Percentiles rank a stretch among this genome's conserved stretches.
These are phyloP conservation scores for Dunckerocampus dactyliophorus DNA, from an alignment of 2,113 vertebrate genomes.

Conservation along the genomic window DNA sequence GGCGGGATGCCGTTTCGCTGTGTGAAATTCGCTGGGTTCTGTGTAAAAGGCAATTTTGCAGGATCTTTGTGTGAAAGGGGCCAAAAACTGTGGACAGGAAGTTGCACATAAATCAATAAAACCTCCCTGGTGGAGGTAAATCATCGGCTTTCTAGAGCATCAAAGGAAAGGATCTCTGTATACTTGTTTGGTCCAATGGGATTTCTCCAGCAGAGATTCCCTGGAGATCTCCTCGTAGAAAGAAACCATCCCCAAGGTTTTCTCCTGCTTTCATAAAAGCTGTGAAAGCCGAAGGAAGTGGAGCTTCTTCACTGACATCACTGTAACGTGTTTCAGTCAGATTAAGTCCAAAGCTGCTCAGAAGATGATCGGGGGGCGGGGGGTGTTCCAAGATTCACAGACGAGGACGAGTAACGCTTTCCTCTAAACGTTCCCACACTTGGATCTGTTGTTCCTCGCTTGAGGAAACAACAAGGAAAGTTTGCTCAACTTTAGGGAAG, in stretches of 20 bases:
- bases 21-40: no score
- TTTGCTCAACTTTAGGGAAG: no score
- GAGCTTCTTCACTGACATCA: conserved; percentile 46
- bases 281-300: conserved; percentile 50
- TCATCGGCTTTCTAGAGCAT: not conserved
- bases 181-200: not conserved
- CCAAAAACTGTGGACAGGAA: not conserved
- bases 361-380: conserved; percentile 24
- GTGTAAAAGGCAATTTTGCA: no score
- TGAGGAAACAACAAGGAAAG: conserved; percentile 20
- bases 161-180: not conserved
- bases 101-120: not conserved
- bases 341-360: conserved; percentile 56
- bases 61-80: no score
- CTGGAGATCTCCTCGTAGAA: conserved; percentile 39
- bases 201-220: conserved; percentile 9
- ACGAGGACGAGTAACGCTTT: conserved; percentile 21
- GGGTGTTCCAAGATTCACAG: conserved; percentile 1
- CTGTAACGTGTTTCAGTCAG: conserved; percentile 45
- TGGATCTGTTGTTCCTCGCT: conserved; percentile 4
- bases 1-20: no score
- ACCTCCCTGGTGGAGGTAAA: not conserved
- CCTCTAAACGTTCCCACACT: conserved; percentile 29
- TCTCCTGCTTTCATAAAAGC: conserved; percentile 51
- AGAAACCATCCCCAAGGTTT: conserved; percentile 51